Evolutionary conservation across 1,140 invertebrate species (phyloP).

Genomic region (Proctacanthus coquilletti): DNA sequence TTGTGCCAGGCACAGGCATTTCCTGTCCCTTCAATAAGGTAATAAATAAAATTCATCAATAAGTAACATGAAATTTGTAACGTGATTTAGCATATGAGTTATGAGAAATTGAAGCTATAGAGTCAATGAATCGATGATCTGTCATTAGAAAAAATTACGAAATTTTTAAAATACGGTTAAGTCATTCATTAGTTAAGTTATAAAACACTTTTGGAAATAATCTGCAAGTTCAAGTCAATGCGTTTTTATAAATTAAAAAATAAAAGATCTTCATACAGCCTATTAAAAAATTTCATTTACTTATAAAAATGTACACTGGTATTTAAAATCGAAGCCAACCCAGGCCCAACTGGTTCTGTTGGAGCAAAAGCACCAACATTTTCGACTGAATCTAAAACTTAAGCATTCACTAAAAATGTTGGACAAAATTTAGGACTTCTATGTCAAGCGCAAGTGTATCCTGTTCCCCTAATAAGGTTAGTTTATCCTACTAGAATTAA

Average conservation of each 20-base stretch:
- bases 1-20: slow-evolving; percentile 58
- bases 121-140: too few species aligned
- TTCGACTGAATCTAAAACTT: slow-evolving; percentile 37
- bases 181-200: too few species aligned
- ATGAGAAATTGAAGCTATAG: too few species aligned
- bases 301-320: too few species aligned
- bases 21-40: slow-evolving; percentile 57
- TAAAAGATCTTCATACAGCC: background rate
- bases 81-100: too few species aligned
- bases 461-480: slow-evolving; percentile 48
- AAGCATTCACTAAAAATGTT: slow-evolving; percentile 36
- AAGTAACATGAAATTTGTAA: background rate
- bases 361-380: slow-evolving; percentile 50
- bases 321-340: too few species aligned
- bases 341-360: slow-evolving; percentile 29
- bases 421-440: slow-evolving; percentile 46
- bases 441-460: slow-evolving; percentile 60
- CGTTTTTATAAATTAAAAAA: background rate
- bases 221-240: background rate
- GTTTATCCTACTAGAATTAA: slow-evolving; percentile 7
- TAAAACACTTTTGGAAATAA: too few species aligned
- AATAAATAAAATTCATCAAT: slow-evolving; percentile 9
- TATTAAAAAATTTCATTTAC: too few species aligned
- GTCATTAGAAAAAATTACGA: too few species aligned
- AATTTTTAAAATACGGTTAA: too few species aligned